phyloP scores from a whole-genome alignment of 2,797 vertebrate species.

The Chelonia mydas region DNA sequence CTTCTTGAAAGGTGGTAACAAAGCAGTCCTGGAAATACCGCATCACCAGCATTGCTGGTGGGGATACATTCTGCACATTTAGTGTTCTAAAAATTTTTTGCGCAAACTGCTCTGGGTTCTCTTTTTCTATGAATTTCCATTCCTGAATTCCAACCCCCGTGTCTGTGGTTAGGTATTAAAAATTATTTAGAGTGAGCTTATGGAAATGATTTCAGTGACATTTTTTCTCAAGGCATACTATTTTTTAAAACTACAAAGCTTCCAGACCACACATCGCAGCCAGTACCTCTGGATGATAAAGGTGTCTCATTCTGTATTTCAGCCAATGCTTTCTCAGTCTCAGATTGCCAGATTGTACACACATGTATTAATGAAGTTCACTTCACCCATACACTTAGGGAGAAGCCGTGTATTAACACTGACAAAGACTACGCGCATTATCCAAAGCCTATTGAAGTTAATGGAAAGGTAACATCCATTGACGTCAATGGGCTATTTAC shows the following conservation, averaged over 20 bases:
- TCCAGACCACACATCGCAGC: not conserved
- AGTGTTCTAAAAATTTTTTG: not conserved
- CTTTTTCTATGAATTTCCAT: not conserved
- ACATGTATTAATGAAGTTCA: not conserved
- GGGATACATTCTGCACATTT: not conserved
- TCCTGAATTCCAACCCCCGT: not conserved
- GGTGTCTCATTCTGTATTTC: not conserved
- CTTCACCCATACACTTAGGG: not conserved
- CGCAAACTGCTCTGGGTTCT: not conserved
- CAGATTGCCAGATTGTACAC: not conserved
- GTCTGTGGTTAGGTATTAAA: not conserved
- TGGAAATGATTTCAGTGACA: not conserved
- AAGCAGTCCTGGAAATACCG: not conserved
- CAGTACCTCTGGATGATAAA: accelerated
- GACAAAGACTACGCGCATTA: not conserved
- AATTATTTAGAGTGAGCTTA: not conserved
- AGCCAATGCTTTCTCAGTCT: not conserved
- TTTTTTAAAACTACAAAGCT: not conserved
- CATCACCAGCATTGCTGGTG: not conserved
- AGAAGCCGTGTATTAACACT: not conserved
- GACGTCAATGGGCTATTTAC: not conserved
- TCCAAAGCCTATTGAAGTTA: not conserved
- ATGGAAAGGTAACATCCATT: not conserved
- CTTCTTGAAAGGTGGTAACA: not conserved
- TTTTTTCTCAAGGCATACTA: not conserved